Percentiles rank a stretch among this genome's conserved stretches.
Conservation (phyloP, 2,797 vertebrate species). For the Liasis olivaceus region DNA sequence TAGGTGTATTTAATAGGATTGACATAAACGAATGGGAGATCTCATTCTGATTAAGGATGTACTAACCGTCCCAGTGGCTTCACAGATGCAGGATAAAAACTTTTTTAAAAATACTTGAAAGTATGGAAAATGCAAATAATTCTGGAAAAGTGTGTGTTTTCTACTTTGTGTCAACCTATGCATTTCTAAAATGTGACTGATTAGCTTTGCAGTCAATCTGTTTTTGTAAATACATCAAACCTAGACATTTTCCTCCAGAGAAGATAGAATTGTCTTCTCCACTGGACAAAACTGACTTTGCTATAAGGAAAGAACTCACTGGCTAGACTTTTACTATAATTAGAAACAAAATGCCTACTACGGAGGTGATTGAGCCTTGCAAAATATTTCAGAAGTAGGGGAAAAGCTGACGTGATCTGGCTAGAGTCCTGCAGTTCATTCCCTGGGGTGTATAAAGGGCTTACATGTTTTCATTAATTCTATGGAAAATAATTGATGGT, state of each 20-base stretch:
- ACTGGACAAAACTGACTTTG: not conserved
- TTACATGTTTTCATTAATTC: not conserved
- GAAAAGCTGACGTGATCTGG: not conserved
- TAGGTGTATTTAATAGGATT: slow-evolving; percentile 22
- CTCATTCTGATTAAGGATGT: slow-evolving; percentile 59
- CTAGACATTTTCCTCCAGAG: not conserved
- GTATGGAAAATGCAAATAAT: slow-evolving; percentile 24
- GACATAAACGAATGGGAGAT: slow-evolving; percentile 42
- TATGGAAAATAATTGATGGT: not conserved
- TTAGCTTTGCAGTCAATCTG: slow-evolving; percentile 27
- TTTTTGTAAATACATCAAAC: slow-evolving; percentile 14
- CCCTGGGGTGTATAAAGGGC: not conserved
- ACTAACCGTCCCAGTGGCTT: slow-evolving; percentile 32
- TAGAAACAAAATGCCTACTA: not conserved
- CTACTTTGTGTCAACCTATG: slow-evolving; percentile 35
- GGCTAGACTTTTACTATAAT: not conserved
- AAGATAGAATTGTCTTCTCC: not conserved
- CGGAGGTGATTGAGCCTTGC: not conserved
- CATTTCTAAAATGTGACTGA: not conserved
- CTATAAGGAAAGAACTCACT: not conserved
- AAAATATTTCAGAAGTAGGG: not conserved
- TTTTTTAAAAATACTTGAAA: not conserved
- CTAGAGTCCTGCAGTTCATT: not conserved
- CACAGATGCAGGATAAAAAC: slow-evolving; percentile 1
- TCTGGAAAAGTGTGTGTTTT: slow-evolving; percentile 1